Evolutionary conservation across 2,797 vertebrate species (phyloP).

Genomic region (Lacerta bilineata): DNA sequence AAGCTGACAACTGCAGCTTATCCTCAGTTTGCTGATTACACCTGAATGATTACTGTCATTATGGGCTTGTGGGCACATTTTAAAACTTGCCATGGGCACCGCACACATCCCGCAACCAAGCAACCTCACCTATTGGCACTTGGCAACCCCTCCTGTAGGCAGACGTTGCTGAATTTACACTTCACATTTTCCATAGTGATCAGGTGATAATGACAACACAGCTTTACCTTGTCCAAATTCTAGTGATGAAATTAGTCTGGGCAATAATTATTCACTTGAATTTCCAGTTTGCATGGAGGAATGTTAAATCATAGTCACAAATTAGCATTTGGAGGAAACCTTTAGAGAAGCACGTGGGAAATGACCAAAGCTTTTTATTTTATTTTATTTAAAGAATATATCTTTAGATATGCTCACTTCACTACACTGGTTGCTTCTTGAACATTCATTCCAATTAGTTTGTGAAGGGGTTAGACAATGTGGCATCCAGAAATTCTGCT

Average conservation of each 20-base stretch:
- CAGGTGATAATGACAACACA: no score
- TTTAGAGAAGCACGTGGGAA: slow-evolving; percentile 68
- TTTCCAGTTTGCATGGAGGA: not conserved
- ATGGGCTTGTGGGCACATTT: no score
- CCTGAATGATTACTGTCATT: not conserved
- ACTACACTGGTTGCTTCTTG: no score
- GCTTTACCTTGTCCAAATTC: not conserved
- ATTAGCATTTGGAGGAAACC: not conserved
- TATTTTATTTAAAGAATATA: slow-evolving; percentile 28
- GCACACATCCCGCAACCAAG: not conserved
- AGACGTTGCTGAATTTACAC: not conserved
- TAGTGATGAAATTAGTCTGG: not conserved
- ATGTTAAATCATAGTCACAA: not conserved
- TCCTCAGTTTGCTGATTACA: fast-evolving
- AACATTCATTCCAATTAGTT: no score
- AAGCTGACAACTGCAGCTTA: not conserved
- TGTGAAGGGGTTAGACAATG: no score
- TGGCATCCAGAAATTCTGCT: no score
- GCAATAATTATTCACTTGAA: not conserved
- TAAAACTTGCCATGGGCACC: no score
- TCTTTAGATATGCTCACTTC: slow-evolving; percentile 56
- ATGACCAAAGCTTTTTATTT: slow-evolving; percentile 55
- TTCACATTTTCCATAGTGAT: not conserved
- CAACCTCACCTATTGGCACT: no score
- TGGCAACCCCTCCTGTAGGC: no score